Evolutionary conservation across 2,888 invertebrate genomes (phyloP).

Genomic region (Cheilosia soror): DNA sequence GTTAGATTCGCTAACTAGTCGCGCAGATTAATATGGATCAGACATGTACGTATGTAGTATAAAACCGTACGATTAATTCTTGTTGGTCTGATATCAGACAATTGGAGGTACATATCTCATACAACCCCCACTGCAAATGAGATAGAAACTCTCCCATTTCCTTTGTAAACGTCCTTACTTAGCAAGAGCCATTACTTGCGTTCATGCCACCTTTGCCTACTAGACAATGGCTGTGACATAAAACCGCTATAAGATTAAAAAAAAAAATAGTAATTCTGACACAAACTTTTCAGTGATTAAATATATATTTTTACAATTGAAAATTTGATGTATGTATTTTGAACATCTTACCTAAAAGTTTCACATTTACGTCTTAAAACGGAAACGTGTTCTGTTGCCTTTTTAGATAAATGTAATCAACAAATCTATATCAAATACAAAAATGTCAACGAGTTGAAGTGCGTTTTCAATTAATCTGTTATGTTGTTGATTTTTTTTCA

Average conservation of each 20-base stretch:
- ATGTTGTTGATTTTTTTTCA: slow-evolving; percentile 63
- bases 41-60: too few species aligned
- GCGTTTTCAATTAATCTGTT: slow-evolving; percentile 56
- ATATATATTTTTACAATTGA: slow-evolving; percentile 68
- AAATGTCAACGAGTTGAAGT: slow-evolving; percentile 64
- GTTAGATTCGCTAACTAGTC: too few species aligned
- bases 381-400: slow-evolving; percentile 49
- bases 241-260: background rate
- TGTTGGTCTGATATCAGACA: too few species aligned
- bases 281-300: slow-evolving; percentile 71
- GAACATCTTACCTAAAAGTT: slow-evolving; percentile 70
- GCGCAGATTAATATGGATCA: too few species aligned
- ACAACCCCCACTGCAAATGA: too few species aligned
- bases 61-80: too few species aligned
- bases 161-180: too few species aligned
- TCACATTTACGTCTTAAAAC: slow-evolving; percentile 66
- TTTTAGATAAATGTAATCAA: slow-evolving; percentile 19
- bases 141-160: too few species aligned
- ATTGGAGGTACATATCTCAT: too few species aligned
- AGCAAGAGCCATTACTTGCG: too few species aligned
- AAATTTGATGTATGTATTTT: slow-evolving; percentile 48
- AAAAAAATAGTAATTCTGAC: slow-evolving; percentile 33
- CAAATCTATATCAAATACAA: slow-evolving; percentile 59
- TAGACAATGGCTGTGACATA: background rate
- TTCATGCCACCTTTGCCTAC: too few species aligned